phyloP scores from a whole-genome alignment of 2,888 invertebrate species.

The Cantharis rufa region DNA sequence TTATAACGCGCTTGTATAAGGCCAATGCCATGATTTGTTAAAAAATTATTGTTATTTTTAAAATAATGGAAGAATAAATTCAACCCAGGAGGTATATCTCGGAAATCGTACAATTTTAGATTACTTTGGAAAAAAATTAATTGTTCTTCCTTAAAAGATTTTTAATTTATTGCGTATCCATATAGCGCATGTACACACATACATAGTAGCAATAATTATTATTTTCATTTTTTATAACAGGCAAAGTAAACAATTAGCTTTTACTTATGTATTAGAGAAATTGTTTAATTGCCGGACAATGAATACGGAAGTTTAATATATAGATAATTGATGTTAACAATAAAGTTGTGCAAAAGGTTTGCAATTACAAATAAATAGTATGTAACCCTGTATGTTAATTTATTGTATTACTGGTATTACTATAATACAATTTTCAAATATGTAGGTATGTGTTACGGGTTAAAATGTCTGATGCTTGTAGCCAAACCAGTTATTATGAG shows the following conservation, averaged over 20 bases:
- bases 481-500: conserved; percentile 16
- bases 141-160: no score
- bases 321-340: not conserved
- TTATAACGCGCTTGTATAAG: not conserved
- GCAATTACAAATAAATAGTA: not conserved
- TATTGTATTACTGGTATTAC: not conserved
- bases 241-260: not conserved
- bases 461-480: conserved; percentile 11
- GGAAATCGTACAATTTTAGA: no score
- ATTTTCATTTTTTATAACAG: no score
- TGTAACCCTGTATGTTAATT: not conserved
- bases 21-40: not conserved
- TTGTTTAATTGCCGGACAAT: not conserved
- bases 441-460: conserved; percentile 24
- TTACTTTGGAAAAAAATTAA: no score
- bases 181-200: no score
- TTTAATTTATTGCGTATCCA: not conserved
- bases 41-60: not conserved
- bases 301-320: not conserved
- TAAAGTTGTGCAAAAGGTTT: not conserved
- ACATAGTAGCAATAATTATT: no score
- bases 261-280: not conserved
- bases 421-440: conserved; percentile 13
- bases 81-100: no score
- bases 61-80: not conserved